Evolutionary conservation across 2,888 invertebrate genomes (phyloP).

Genomic region (Teleiodes luculella): DNA sequence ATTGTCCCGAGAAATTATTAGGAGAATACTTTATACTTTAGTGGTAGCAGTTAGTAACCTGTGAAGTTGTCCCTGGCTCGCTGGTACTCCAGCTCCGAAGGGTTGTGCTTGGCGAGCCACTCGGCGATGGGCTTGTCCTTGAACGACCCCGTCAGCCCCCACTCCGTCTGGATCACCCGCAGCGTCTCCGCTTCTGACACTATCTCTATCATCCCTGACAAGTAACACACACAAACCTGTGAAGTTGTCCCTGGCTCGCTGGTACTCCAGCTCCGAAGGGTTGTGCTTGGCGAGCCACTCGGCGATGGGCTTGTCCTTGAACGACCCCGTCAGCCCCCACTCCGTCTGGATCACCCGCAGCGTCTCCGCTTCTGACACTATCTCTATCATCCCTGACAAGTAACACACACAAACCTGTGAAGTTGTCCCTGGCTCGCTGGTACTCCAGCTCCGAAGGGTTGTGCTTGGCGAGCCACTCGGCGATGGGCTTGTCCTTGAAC

Average conservation of each 20-base stretch:
- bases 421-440: conserved; percentile 93
- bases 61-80: conserved; percentile 95
- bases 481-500: conserved; percentile 97
- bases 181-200: conserved; percentile 97
- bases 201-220: conserved; percentile 97
- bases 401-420: too few relatives aligned
- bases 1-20: too few relatives aligned
- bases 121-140: conserved; percentile 98
- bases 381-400: conserved; percentile 97
- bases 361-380: conserved; percentile 97
- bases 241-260: conserved; percentile 94
- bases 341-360: conserved; percentile 97
- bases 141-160: conserved; percentile 97
- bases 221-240: too few relatives aligned
- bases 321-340: conserved; percentile 96
- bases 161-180: conserved; percentile 96
- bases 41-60: too few relatives aligned
- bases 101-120: conserved; percentile 98
- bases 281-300: conserved; percentile 99
- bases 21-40: too few relatives aligned
- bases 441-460: conserved; percentile 98
- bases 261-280: conserved; percentile 96
- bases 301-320: conserved; percentile 97
- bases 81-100: conserved; percentile 96
- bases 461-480: conserved; percentile 98